Base-by-base conservation (phyloP, 1,140 invertebrate species). In the Euglossa dilemma region DNA sequence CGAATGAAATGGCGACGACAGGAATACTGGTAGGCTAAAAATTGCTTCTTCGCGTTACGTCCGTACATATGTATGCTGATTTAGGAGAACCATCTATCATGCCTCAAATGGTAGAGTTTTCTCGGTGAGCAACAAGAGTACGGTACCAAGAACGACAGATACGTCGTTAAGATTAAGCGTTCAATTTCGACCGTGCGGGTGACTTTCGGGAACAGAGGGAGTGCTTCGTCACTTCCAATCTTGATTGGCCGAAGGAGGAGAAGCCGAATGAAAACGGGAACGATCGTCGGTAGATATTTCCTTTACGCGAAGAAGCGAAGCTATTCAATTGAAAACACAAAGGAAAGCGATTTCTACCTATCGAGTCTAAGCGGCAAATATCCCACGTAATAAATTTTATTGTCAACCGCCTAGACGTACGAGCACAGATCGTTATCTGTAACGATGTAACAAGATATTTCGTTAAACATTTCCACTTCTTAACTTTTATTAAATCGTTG, bases 101-200 rank as follows among this genome's bases (percentile, higher is more conserved):
- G 73, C 6, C 59, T 54, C 28, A 83, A 82, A 83, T 56, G 59
- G 67, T 63, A 70, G 23, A 56, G 64, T 50, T 50, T 54, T 83
- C 75, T 78, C 54, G 52, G 73, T 85, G 56, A 36, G n/a, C 47
- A 47, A 67, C 43, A 47, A 73, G 54, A 78, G 66, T 36, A 63
- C 47, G n/a, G n/a, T 72, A 73, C 59, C 72, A 59, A 85, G 59
- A 72, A 84, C 59, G 83, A 84, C 78, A 85, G 84, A 85, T 85
- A 75, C 85, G 70, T 85, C 81, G 73, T 88, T 88, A 86, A 90
- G 88, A 90, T 87, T 86, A 89, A 89, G 77, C 83, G 85, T 88
- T 87, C 87, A 90, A 90, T 90, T 88, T 88, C 72, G 67, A 74
- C 74, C 70, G 67, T 80, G 74, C 78, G 83, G 64, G 73, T 85